Evolutionary conservation across 2,888 invertebrate genomes (phyloP).

Genomic region (Caenorhabditis uteleia): DNA sequence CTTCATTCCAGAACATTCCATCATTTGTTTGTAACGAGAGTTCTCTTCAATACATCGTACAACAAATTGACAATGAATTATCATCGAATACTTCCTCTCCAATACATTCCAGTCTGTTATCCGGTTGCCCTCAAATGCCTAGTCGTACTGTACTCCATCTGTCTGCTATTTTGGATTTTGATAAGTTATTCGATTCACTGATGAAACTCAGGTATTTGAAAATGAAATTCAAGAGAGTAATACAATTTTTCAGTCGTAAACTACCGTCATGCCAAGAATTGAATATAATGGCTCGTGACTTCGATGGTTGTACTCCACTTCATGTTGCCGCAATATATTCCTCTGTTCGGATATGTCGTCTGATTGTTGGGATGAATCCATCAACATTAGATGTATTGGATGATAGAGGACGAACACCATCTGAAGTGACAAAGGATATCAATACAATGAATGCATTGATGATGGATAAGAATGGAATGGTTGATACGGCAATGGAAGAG

Average conservation of each 20-base stretch:
- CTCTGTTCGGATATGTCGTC: conserved; percentile 7
- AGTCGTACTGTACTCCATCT: conserved; percentile 78
- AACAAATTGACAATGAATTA: conserved; percentile 13
- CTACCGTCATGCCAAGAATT: conserved; percentile 87
- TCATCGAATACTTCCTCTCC: not conserved
- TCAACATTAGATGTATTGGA: conserved; percentile 39
- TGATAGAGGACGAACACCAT: conserved; percentile 43
- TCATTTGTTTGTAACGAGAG: conserved; percentile 17
- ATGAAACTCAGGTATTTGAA: too few species aligned
- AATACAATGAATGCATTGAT: not conserved
- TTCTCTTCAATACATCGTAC: conserved; percentile 13
- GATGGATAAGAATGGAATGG: not conserved
- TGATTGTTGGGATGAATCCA: conserved; percentile 8
- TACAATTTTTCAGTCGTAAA: conserved; percentile 71
- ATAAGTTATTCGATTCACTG: conserved; percentile 81
- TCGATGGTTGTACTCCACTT: conserved; percentile 88
- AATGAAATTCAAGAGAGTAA: too few species aligned
- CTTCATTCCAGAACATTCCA: conserved; percentile 12
- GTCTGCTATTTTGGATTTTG: conserved; percentile 86
- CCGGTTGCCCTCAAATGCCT: conserved; percentile 11
- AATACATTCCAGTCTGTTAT: not conserved
- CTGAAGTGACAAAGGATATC: conserved; percentile 34
- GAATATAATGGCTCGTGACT: conserved; percentile 87
- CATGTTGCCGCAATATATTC: conserved; percentile 28
- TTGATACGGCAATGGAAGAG: too few species aligned